Percentiles rank a stretch among this genome's conserved stretches.
Conservation (phyloP, 2,888 invertebrate species). For the Parochlus steinenii region DNA sequence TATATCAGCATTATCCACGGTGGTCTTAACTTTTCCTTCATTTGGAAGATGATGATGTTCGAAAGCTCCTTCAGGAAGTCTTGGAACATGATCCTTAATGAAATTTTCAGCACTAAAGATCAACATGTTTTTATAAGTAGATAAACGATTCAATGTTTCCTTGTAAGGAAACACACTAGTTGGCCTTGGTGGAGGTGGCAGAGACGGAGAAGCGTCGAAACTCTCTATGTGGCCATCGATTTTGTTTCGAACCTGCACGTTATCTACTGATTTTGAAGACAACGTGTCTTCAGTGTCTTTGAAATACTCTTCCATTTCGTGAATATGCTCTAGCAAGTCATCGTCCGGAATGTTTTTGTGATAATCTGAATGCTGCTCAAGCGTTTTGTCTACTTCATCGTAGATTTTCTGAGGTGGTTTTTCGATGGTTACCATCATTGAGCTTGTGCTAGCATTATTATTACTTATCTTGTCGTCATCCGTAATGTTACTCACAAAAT, state of each 20-base stretch:
- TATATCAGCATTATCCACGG: no score
- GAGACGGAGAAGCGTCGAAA: constrained; percentile 24
- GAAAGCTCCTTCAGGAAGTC: constrained; percentile 29
- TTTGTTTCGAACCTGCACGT: background rate
- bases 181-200: constrained; percentile 34
- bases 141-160: constrained; percentile 19
- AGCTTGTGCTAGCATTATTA: no score
- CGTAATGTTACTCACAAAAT: constrained; percentile 12
- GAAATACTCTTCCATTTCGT: constrained; percentile 25
- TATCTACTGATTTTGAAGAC: constrained; percentile 4
- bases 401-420: background rate
- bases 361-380: background rate
- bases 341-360: constrained; percentile 10
- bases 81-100: constrained; percentile 35
- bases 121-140: constrained; percentile 29
- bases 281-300: constrained; percentile 10
- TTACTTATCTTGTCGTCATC: constrained; percentile 14
- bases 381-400: background rate
- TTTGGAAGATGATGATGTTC: constrained; percentile 31
- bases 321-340: constrained; percentile 21
- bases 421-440: no score
- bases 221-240: no score
- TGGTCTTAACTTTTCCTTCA: constrained; percentile 23
- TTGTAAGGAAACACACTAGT: constrained; percentile 15
- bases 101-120: constrained; percentile 39